Percentiles rank a stretch among this genome's conserved stretches.
Conservation (phyloP, 2,888 invertebrate species). For the Pheosia gnoma region DNA sequence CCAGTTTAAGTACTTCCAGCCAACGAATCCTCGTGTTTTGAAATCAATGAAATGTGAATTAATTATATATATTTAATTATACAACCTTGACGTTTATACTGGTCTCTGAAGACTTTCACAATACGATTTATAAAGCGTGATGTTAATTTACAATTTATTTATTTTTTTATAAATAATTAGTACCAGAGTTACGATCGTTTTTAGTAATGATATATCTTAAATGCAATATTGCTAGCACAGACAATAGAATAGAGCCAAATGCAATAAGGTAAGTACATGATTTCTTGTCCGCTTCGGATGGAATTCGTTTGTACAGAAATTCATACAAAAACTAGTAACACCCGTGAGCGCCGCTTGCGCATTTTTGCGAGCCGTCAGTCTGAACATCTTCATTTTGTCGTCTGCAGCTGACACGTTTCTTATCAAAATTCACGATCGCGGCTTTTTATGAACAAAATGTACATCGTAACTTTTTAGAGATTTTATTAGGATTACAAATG, state of each 20-base stretch:
- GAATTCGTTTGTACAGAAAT: conserved; percentile 1
- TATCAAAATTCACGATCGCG: conserved; percentile 21
- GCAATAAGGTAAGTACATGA: not conserved
- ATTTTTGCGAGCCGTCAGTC: conserved; percentile 27
- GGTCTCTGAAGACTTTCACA: not conserved
- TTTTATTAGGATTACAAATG: not conserved
- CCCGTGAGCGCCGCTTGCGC: conserved; percentile 16
- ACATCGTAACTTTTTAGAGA: conserved; percentile 9
- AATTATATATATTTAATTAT: too few relatives aligned
- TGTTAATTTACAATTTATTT: too few relatives aligned
- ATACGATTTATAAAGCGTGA: too few relatives aligned
- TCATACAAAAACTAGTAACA: conserved; percentile 2
- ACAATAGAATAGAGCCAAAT: too few relatives aligned
- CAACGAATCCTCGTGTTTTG: too few relatives aligned
- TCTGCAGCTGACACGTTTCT: conserved; percentile 14
- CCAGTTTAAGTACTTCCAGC: too few relatives aligned
- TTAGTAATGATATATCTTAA: too few relatives aligned
- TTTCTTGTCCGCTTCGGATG: not conserved
- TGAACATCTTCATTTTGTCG: conserved; percentile 24
- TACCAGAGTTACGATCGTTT: too few relatives aligned
- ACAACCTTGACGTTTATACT: not conserved
- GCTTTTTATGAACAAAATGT: conserved; percentile 19
- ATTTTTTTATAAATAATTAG: too few relatives aligned
- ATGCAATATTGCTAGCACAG: too few relatives aligned
- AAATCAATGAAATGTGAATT: not conserved